These are phyloP conservation scores for Epizoanthus rinbou DNA, from an alignment of 92 coral and sea anemone species.

Conservation along the genomic window DNA sequence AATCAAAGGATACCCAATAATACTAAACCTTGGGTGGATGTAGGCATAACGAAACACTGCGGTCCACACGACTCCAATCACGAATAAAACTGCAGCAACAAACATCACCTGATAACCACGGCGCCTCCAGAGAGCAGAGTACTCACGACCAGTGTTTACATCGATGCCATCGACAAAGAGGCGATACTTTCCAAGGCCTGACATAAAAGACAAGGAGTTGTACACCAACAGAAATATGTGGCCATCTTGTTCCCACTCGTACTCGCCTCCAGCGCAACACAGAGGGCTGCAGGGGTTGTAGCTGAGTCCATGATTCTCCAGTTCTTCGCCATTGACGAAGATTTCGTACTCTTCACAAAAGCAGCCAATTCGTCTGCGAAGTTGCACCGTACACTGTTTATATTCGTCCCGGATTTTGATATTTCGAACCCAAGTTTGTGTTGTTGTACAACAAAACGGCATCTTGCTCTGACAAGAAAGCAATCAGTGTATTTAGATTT, in stretches of 20 bases:
- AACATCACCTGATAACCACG: too few species aligned
- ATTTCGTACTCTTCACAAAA: slow-evolving; percentile 68
- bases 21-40: too few species aligned
- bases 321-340: slow-evolving; percentile 71
- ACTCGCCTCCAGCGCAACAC: slow-evolving; percentile 72
- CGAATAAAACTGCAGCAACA: too few species aligned
- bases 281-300: slow-evolving; percentile 92
- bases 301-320: slow-evolving; percentile 63
- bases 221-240: slow-evolving; percentile 56
- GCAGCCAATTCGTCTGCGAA: slow-evolving; percentile 66
- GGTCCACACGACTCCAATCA: too few species aligned
- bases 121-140: too few species aligned
- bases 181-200: slow-evolving; percentile 15
- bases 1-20: too few species aligned
- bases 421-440: slow-evolving; percentile 82
- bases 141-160: too few species aligned
- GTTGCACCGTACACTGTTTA: slow-evolving; percentile 75
- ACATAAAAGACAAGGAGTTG: slow-evolving; percentile 71
- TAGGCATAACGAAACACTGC: too few species aligned
- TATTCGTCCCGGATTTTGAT: slow-evolving; percentile 56
- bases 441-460: slow-evolving; percentile 77
- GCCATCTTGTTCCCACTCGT: too few species aligned
- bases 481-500: too few species aligned
- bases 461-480: slow-evolving; percentile 24
- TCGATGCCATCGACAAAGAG: not conserved